Conservation (phyloP, 2,113 vertebrate species). For the Prolemur simus region DNA sequence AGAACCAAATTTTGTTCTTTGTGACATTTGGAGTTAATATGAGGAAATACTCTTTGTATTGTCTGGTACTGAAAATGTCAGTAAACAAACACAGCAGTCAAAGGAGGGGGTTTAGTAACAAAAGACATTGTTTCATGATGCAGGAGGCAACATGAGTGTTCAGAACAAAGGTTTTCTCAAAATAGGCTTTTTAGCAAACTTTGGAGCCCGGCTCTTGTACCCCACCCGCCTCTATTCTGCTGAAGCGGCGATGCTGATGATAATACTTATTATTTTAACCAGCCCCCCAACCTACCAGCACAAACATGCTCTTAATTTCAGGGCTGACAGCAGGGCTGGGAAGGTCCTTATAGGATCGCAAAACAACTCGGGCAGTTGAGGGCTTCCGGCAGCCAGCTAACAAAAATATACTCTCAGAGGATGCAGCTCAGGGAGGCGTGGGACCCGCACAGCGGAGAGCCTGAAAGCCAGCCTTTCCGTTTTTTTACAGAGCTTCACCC, state of each 20-base stretch:
- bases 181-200: slow-evolving; percentile 81
- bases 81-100: slow-evolving; percentile 84
- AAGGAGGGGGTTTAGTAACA: slow-evolving; percentile 76
- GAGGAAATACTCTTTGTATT: slow-evolving; percentile 84
- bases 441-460: slow-evolving; percentile 86
- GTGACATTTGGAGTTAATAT: slow-evolving; percentile 85
- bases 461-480: slow-evolving; percentile 90
- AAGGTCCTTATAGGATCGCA: slow-evolving; percentile 88
- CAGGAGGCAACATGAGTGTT: slow-evolving; percentile 76
- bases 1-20: slow-evolving; percentile 79
- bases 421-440: slow-evolving; percentile 86
- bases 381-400: slow-evolving; percentile 90
- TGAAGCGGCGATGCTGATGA: slow-evolving; percentile 61
- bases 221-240: slow-evolving; percentile 52
- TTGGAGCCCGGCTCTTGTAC: slow-evolving; percentile 44
- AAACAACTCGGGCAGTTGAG: slow-evolving; percentile 87
- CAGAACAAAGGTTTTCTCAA: slow-evolving; percentile 81
- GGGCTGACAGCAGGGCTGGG: slow-evolving; percentile 86
- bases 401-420: slow-evolving; percentile 90
- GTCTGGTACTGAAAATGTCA: slow-evolving; percentile 81
- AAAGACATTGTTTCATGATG: slow-evolving; percentile 84
- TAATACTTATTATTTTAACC: slow-evolving; percentile 73
- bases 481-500: slow-evolving; percentile 78
- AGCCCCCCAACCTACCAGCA: slow-evolving; percentile 80
- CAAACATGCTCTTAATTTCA: slow-evolving; percentile 86